phyloP scores from a whole-genome alignment of 2,113 vertebrate genomes.

The Chinchilla lanigera region DNA sequence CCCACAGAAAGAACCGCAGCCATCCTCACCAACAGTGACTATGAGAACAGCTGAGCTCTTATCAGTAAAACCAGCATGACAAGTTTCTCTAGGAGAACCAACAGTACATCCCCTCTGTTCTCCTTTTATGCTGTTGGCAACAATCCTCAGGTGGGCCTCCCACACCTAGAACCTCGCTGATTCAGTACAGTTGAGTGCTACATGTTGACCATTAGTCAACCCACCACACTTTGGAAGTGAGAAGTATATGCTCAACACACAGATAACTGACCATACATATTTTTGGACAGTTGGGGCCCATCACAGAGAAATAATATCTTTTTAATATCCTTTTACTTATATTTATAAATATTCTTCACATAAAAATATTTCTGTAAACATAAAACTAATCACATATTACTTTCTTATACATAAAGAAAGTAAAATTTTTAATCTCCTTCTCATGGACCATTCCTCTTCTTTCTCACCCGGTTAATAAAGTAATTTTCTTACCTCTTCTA shows the following conservation, averaged over 20 bases:
- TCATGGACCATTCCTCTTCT: neutral
- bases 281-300: neutral
- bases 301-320: neutral
- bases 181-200: neutral
- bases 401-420: neutral
- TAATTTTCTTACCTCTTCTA: neutral
- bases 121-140: neutral
- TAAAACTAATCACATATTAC: neutral
- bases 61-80: neutral
- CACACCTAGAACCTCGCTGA: neutral
- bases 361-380: neutral
- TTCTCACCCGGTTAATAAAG: neutral
- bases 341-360: neutral
- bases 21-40: neutral
- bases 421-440: neutral
- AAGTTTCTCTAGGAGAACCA: neutral
- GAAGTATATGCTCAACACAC: rapidly evolving
- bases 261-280: neutral
- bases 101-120: neutral
- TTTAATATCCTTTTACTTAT: neutral
- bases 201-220: neutral
- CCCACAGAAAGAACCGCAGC: too few species aligned
- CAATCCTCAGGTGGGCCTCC: neutral
- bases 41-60: neutral
- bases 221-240: neutral